These are phyloP conservation scores for Salminus brasiliensis DNA, from an alignment of 2,113 vertebrate species.

Conservation along the genomic window DNA sequence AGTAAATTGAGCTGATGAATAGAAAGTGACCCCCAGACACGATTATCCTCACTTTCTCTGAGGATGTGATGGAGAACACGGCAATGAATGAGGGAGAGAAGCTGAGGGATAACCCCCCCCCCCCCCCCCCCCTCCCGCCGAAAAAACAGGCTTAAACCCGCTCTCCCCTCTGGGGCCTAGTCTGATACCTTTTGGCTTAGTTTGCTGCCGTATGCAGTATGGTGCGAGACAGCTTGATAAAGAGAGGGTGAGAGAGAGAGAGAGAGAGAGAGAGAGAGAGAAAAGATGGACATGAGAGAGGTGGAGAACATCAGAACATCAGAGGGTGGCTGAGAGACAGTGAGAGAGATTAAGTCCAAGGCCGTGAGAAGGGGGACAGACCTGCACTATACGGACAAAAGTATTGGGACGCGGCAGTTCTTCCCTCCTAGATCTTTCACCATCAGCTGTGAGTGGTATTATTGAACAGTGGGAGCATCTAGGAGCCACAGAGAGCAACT, in stretches of 20 bases:
- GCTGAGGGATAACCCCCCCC: background rate
- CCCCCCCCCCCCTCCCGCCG: too few species aligned
- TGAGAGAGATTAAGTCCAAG: too few species aligned
- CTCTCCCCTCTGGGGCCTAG: conserved; percentile 47
- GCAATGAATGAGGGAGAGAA: conserved; percentile 24
- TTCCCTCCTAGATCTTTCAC: too few species aligned
- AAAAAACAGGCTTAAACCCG: conserved; percentile 30
- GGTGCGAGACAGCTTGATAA: too few species aligned
- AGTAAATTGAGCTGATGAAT: conserved; percentile 60
- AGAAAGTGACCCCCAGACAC: conserved; percentile 53
- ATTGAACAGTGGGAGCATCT: too few species aligned
- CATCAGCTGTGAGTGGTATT: too few species aligned
- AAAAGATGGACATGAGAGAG: conserved; percentile 19
- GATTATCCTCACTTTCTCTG: conserved; percentile 36
- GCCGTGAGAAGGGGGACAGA: too few species aligned
- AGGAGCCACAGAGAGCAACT: too few species aligned
- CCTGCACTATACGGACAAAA: too few species aligned
- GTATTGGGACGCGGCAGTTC: too few species aligned
- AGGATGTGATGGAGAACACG: conserved; percentile 18
- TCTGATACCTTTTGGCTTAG: conserved; percentile 60
- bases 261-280: conserved; percentile 17
- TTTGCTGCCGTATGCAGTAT: conserved; percentile 58
- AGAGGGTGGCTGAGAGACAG: too few species aligned
- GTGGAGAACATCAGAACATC: conserved; percentile 16
- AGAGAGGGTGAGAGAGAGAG: conserved; percentile 26